These are phyloP conservation scores for Botia almorhae DNA, from an alignment of 2,797 vertebrate species.

Conservation along the genomic window DNA sequence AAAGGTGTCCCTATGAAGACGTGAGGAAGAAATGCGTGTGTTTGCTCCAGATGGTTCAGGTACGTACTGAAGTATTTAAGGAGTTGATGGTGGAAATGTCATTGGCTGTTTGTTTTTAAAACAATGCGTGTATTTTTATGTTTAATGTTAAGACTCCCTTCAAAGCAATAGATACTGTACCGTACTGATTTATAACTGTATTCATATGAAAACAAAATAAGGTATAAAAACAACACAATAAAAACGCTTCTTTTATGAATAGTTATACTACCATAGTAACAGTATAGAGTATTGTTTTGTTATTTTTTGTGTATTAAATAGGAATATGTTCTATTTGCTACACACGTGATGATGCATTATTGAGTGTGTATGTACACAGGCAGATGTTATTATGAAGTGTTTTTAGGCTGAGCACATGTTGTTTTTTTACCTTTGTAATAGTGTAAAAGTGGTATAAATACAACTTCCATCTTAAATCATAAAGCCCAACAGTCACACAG, in stretches of 20 bases:
- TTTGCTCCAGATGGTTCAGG: slow-evolving; percentile 86
- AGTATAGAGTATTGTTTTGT: too few species aligned
- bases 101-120: background rate
- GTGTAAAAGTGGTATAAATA: too few species aligned
- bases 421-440: too few species aligned
- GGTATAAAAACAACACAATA: background rate
- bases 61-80: slow-evolving; percentile 67
- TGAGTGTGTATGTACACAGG: background rate
- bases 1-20: slow-evolving; percentile 88
- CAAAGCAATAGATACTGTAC: background rate
- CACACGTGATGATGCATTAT: too few species aligned
- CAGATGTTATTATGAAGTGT: slow-evolving; percentile 1
- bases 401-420: too few species aligned
- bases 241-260: too few species aligned
- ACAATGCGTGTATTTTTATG: background rate
- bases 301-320: background rate
- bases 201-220: background rate
- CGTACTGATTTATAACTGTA: background rate
- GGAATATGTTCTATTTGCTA: too few species aligned
- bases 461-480: too few species aligned
- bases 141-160: background rate
- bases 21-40: slow-evolving; percentile 81
- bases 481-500: background rate
- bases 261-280: too few species aligned
- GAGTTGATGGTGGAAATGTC: background rate